Conservation (phyloP, 2,888 invertebrate genomes). For the Aspidiotus rigidus region DNA sequence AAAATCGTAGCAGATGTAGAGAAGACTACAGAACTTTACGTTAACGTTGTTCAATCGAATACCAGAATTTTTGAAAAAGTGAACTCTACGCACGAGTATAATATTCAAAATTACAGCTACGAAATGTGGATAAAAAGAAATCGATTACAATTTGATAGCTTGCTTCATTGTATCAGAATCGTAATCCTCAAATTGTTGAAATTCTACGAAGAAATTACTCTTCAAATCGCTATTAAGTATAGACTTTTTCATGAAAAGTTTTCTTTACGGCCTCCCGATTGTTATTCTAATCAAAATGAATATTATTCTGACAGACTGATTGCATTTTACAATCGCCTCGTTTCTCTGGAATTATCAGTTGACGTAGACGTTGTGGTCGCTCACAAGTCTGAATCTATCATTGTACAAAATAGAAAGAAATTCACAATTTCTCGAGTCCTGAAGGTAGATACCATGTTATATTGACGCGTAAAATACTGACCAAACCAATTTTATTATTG, state of each 20-base stretch:
- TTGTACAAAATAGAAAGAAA: conserved; percentile 14
- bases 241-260: too few relatives aligned
- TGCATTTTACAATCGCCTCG: conserved; percentile 12
- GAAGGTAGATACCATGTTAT: conserved; percentile 10
- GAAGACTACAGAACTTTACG: conserved; percentile 6
- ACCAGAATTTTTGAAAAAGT: conserved; percentile 1
- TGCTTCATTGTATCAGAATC: conserved; percentile 14
- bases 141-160: conserved; percentile 5
- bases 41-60: conserved; percentile 4
- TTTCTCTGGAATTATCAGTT: neutral
- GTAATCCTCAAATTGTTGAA: conserved; percentile 18
- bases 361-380: neutral
- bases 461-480: neutral
- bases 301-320: conserved; percentile 10
- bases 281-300: neutral
- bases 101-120: conserved; percentile 10
- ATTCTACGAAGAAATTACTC: conserved; percentile 6
- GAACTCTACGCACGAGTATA: neutral
- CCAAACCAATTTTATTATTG: too few relatives aligned
- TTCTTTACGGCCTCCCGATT: too few relatives aligned
- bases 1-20: conserved; percentile 15
- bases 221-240: conserved; percentile 16
- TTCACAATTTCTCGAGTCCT: conserved; percentile 16
- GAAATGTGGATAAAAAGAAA: conserved; percentile 22
- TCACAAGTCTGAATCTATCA: neutral